These are phyloP conservation scores for Acanthococcus lagerstroemiae DNA, from an alignment of 2,888 invertebrate species.

Conservation along the genomic window DNA sequence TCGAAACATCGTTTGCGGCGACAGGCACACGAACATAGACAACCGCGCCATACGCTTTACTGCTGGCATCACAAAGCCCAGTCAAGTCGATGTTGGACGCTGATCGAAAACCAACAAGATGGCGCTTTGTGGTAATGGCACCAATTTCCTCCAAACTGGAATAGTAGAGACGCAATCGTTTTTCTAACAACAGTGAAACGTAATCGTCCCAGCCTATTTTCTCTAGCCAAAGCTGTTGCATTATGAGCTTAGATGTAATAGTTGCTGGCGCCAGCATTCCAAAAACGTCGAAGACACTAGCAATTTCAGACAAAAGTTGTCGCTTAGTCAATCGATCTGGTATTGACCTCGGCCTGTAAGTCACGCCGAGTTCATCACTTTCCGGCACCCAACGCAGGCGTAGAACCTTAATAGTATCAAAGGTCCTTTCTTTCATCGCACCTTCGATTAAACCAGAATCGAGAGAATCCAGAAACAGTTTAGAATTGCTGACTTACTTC, in stretches of 20 bases:
- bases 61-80: neutral
- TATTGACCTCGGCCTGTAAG: too few relatives aligned
- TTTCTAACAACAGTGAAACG: neutral
- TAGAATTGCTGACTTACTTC: conserved; percentile 36
- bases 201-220: conserved; percentile 18
- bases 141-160: neutral
- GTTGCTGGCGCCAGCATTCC: conserved; percentile 15
- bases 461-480: neutral
- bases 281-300: conserved; percentile 15
- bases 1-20: too few relatives aligned
- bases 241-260: conserved; percentile 13
- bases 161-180: neutral
- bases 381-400: conserved; percentile 12
- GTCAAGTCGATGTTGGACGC: too few relatives aligned
- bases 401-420: neutral
- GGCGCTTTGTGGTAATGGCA: neutral
- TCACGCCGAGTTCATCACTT: neutral
- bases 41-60: neutral
- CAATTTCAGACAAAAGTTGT: neutral
- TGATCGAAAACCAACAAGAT: too few relatives aligned
- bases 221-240: conserved; percentile 15
- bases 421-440: neutral
- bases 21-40: too few relatives aligned
- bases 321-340: conserved; percentile 13
- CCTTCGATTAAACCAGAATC: neutral